Conservation (phyloP, 2,797 vertebrate species). For the Epinephelus coioides region DNA sequence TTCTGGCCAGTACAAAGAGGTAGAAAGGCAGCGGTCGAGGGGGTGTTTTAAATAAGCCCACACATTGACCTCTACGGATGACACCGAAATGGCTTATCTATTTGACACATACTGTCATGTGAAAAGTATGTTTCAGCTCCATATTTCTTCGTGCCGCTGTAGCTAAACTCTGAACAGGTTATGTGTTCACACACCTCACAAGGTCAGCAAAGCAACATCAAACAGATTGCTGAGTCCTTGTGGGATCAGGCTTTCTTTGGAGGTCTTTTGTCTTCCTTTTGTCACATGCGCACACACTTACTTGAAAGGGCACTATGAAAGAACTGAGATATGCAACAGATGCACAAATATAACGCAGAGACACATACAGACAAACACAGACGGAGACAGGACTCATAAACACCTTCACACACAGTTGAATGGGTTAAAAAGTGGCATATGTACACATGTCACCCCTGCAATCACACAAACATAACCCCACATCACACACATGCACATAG, state of each 20-base stretch:
- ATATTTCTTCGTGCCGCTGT: slow-evolving; percentile 52
- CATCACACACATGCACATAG: slow-evolving; percentile 74
- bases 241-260: slow-evolving; percentile 74
- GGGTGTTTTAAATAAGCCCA: slow-evolving; percentile 39
- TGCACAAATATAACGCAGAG: slow-evolving; percentile 61
- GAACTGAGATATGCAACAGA: slow-evolving; percentile 50
- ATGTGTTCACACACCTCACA: slow-evolving; percentile 78
- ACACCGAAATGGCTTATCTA: slow-evolving; percentile 70
- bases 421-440: slow-evolving; percentile 58
- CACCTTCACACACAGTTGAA: slow-evolving; percentile 46
- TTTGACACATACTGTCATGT: slow-evolving; percentile 77
- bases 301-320: slow-evolving; percentile 50
- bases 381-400: slow-evolving; percentile 61
- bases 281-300: slow-evolving; percentile 26
- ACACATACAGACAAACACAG: slow-evolving; percentile 43
- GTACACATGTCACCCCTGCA: slow-evolving; percentile 37
- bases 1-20: slow-evolving; percentile 12
- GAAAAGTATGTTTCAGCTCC: slow-evolving; percentile 72
- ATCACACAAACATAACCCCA: slow-evolving; percentile 45
- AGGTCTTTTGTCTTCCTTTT: slow-evolving; percentile 71
- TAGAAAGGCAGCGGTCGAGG: slow-evolving; percentile 23
- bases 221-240: slow-evolving; percentile 77
- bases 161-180: slow-evolving; percentile 70
- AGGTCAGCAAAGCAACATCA: slow-evolving; percentile 85
- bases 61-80: slow-evolving; percentile 70